These are phyloP conservation scores for Tholera decimalis DNA, from an alignment of 2,888 invertebrate species.

Conservation along the genomic window DNA sequence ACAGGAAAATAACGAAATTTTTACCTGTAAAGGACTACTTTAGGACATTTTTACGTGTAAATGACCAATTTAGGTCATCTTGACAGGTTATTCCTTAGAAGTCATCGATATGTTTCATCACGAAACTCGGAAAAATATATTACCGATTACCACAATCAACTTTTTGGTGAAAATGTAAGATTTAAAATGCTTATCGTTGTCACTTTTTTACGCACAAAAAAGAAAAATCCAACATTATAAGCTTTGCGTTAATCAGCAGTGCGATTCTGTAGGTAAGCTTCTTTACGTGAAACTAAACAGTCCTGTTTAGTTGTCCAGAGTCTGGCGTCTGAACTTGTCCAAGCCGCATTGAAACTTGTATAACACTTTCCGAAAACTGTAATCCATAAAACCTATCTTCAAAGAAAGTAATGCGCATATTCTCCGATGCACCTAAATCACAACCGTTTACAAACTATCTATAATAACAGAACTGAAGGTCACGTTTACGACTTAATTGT, in stretches of 20 bases:
- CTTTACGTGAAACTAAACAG: no score
- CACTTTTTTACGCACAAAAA: neutral
- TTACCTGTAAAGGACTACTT: neutral
- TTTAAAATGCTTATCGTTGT: no score
- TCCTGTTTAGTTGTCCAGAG: no score
- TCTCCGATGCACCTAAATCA: neutral
- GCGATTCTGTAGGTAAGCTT: no score
- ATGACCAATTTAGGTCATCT: neutral
- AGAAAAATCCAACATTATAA: no score
- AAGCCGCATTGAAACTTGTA: neutral
- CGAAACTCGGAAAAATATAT: neutral
- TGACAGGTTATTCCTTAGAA: neutral
- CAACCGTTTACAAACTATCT: conserved; percentile 20
- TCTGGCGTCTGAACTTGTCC: no score
- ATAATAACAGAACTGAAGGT: conserved; percentile 45
- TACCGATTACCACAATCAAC: no score
- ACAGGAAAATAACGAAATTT: neutral
- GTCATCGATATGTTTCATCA: neutral
- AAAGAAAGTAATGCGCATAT: neutral
- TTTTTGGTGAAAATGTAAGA: no score
- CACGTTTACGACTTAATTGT: conserved; percentile 35
- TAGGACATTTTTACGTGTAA: no score
- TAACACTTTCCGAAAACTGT: neutral
- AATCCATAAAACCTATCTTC: neutral
- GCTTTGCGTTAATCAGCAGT: neutral